Conservation (phyloP, 2,888 invertebrate species). For the Silvanus unidentatus region DNA sequence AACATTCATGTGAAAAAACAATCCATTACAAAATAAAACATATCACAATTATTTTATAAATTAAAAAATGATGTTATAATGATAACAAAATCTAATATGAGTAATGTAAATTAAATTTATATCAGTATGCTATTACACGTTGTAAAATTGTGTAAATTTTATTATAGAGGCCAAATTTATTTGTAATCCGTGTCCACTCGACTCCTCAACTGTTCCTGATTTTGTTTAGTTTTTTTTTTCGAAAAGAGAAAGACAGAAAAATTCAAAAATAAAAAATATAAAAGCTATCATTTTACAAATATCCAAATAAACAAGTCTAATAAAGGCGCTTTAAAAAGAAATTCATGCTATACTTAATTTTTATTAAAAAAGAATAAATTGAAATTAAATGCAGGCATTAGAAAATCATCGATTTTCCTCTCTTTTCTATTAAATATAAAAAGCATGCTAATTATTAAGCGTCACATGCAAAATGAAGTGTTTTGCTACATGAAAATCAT, state of each 20-base stretch:
- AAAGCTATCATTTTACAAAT: too few relatives aligned
- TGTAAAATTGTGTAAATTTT: constrained; percentile 5
- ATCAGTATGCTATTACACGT: constrained; percentile 44
- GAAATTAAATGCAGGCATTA: constrained; percentile 2
- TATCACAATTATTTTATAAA: constrained; percentile 8
- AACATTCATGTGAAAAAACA: too few relatives aligned
- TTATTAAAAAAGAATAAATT: constrained; percentile 2
- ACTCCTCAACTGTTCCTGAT: constrained; percentile 55
- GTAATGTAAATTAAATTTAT: constrained; percentile 13
- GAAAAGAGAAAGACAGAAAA: neutral
- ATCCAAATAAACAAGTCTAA: too few relatives aligned
- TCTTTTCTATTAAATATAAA: neutral
- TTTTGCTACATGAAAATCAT: too few relatives aligned
- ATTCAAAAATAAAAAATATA: constrained; percentile 1
- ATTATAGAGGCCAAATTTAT: constrained; percentile 47
- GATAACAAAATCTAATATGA: constrained; percentile 12
- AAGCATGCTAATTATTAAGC: too few relatives aligned
- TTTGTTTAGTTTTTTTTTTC: constrained; percentile 17
- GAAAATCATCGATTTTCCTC: neutral
- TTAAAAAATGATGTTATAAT: constrained; percentile 4
- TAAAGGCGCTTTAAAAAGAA: too few relatives aligned
- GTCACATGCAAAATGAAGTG: too few relatives aligned
- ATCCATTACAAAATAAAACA: too few relatives aligned
- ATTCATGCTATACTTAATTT: too few relatives aligned
- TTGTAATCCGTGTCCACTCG: constrained; percentile 58